Conservation (phyloP, 2,113 vertebrate species). For the Salvelinus sp. region DNA sequence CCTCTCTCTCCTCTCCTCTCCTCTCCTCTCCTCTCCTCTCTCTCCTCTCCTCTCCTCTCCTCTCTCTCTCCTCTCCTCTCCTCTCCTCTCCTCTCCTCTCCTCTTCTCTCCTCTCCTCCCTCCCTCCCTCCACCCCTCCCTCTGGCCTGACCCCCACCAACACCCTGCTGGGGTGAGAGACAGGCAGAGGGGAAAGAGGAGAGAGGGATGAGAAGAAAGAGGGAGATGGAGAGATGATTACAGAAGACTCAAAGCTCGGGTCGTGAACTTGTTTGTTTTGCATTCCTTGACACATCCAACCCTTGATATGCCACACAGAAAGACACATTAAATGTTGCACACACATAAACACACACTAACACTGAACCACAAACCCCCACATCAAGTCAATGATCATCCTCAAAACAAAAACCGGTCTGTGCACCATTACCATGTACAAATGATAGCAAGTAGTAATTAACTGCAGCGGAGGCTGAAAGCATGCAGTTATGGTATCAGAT, state of each 20-base stretch:
- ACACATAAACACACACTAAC: background rate
- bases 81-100: no score
- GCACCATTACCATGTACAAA: background rate
- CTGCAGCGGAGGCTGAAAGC: constrained; percentile 14
- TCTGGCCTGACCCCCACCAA: background rate
- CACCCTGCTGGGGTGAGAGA: background rate
- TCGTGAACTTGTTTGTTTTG: background rate
- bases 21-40: no score
- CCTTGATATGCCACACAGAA: background rate
- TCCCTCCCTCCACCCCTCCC: background rate
- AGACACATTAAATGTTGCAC: background rate
- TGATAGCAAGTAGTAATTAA: constrained; percentile 3
- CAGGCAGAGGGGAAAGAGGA: no score
- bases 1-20: no score
- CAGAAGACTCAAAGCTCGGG: constrained; percentile 16
- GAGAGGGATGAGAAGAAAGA: background rate
- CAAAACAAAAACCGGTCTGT: background rate
- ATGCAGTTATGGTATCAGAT: constrained; percentile 19
- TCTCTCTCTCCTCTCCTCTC: no score
- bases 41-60: no score
- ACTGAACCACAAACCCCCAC: constrained; percentile 1
- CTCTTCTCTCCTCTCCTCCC: no score
- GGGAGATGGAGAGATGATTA: constrained; percentile 5
- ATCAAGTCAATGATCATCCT: constrained; percentile 2
- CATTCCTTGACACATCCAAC: background rate